Evolutionary conservation across 2,113 vertebrate species (phyloP).

Genomic region (Rhizomys pruinosus): DNA sequence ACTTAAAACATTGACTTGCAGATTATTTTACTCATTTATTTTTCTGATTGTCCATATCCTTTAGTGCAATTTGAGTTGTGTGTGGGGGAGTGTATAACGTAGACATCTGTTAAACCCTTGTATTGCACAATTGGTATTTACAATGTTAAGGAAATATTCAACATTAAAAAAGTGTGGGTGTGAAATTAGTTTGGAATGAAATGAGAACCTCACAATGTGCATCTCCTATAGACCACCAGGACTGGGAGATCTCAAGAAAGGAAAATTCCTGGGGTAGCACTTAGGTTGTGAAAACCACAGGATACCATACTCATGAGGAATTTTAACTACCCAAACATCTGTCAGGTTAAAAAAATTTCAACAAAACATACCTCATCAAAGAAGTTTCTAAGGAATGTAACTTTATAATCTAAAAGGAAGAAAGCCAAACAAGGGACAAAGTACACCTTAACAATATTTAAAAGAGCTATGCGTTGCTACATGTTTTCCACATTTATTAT

Average conservation of each 20-base stretch:
- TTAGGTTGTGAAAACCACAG: conserved; percentile 82
- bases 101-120: conserved; percentile 34
- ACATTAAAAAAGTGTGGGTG: conserved; percentile 48
- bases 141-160: conserved; percentile 14
- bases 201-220: conserved; percentile 36
- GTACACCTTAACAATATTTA: neutral
- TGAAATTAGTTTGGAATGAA: conserved; percentile 74
- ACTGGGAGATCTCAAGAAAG: conserved; percentile 65
- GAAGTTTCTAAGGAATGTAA: conserved; percentile 79
- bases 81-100: neutral
- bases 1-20: neutral
- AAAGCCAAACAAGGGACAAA: conserved; percentile 41
- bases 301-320: conserved; percentile 82
- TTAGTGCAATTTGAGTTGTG: conserved; percentile 38
- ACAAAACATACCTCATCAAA: conserved; percentile 83
- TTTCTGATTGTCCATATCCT: neutral
- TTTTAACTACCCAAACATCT: conserved; percentile 85
- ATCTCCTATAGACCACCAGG: conserved; percentile 79
- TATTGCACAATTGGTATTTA: neutral
- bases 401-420: conserved; percentile 75
- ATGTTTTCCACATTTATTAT: neutral
- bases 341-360: conserved; percentile 79
- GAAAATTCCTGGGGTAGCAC: conserved; percentile 79
- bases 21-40: conserved; percentile 25
- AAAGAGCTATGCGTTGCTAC: neutral